Base-by-base conservation (phyloP, 2,113 vertebrate genomes). In the Osmerus mordax region DNA sequence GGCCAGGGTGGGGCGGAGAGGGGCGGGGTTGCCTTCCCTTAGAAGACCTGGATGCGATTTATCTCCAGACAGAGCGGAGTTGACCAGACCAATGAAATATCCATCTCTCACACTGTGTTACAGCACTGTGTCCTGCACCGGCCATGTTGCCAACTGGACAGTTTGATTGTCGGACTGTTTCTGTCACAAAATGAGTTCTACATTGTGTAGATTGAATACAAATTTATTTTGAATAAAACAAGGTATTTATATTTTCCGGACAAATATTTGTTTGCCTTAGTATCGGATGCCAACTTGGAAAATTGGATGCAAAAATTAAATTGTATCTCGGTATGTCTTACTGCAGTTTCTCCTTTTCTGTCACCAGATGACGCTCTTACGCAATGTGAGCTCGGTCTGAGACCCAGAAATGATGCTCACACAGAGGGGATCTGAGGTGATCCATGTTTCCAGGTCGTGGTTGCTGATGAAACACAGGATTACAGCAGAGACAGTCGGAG, bases 391-490 rank as follows among this genome's bases (percentile, higher is more conserved):
- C 12, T 2, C 5, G 16, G 3, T 53, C n/a, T 3, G 21, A 25
- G 9, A 11, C 36, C 71, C 65, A 71, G 62, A 74, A 41, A 53
- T 69, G 21, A 65, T 53, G 29, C 47, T 5, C 56, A 76, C 5
- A 41, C 52, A 47, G 64, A 70, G 76, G 65, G 64, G 65, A 84
- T 78, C 73, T 79, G 69, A 86, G 74, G 78, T 77, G 67, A 78
- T 80, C 21, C 25, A 60, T 67, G 75, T 82, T 83, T 76, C 41
- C 72, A 83, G 84, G 79, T 71, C 81, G 85, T 73, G 72, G 83
- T 36, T 36, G 32, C 83, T 87, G 87, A 86, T 84, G 87, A 88
- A 87, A 87, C 79, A 72, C 78, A 60, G 70, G 69, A 67, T 85
- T 83, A 73, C 73, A 78, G 18, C 23, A 19, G 79, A 65, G 81